Evolutionary conservation across 2,113 vertebrate species (phyloP), one percentile per base, ranked within the genome.

Genomic region (Tachycineta bicolor): DNA sequence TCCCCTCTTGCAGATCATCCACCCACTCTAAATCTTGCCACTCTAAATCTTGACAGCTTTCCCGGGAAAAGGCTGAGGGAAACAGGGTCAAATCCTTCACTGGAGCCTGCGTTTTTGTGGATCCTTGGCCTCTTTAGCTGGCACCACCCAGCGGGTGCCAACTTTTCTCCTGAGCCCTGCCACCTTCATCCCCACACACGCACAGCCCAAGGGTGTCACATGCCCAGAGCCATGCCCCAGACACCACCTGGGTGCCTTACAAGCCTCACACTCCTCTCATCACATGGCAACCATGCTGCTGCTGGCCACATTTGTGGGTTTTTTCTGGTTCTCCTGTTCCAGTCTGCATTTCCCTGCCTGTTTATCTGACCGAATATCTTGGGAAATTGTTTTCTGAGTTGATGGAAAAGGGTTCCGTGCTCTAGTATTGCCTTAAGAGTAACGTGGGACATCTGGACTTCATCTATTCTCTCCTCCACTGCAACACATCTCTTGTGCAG

Each of bases 291-390:
- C 24, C 21, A 14, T 43, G 14, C 33, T 62, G 24, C 28, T 62
- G 33, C 64, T 47, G 12, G 4, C 16, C 9, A 28, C 6, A 2
- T 20, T 19, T 24, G 2, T 0, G 14, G 1, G 1, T 44, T n/a
- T 33, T 22, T 18, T 46, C 41, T 43, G 20, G 21, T 63, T 81
- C 19, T 19, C 18, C 9, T 11, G 3, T 49, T 55, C 25, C 65
- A 39, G 7, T 60, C 41, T 78, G 25, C 12, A 19, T 46, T 59
- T 25, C 12, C 9, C 16, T 68, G 25, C 14, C 58, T 63, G 11
- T 22, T 64, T 50, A 28, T 37, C 41, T 53, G 33, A 11, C 11
- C 82, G 34, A 60, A 34, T 12, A 39, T 7, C 14, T 62, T 34
- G 78, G 23, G 23, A n/a, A 24, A 33, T 24, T 1, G 0, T 71